A percentile compares a stretch with the other conserved stretches of the same genome.
Conservation (phyloP, 2,888 invertebrate genomes). For the Epistrophe eligans region DNA sequence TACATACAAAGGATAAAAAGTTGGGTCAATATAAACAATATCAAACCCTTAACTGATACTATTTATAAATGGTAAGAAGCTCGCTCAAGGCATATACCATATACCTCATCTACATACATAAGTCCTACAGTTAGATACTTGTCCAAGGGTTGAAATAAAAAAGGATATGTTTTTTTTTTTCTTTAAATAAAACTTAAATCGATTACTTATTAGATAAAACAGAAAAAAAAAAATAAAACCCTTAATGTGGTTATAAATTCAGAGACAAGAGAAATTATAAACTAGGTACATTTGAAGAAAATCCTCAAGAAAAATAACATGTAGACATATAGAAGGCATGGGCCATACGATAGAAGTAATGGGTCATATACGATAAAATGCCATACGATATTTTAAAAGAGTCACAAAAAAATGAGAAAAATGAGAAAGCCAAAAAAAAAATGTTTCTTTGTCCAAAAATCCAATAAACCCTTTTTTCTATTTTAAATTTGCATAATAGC, state of each 20-base stretch:
- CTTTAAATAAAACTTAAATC: neutral
- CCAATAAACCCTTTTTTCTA: neutral
- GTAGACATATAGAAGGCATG: neutral
- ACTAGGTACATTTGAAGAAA: neutral
- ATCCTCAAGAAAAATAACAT: neutral
- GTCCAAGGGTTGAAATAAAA: neutral
- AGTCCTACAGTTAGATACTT: neutral
- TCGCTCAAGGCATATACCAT: neutral
- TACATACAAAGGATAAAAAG: neutral
- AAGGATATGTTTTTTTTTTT: neutral
- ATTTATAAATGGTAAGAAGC: neutral
- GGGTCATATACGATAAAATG: neutral
- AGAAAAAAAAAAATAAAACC: neutral
- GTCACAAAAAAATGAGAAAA: neutral
- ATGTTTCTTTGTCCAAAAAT: neutral
- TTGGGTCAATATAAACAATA: neutral
- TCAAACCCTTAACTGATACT: neutral
- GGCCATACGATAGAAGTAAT: neutral
- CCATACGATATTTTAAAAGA: slow-evolving; percentile 4
- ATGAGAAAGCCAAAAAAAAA: neutral
- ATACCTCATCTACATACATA: too few species aligned
- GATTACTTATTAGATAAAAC: neutral
- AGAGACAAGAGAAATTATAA: slow-evolving; percentile 6
- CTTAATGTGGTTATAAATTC: slow-evolving; percentile 17
- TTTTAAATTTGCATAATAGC: slow-evolving; percentile 12